Evolutionary conservation across 2,888 invertebrate genomes (phyloP).

Genomic region (Nezara viridula): DNA sequence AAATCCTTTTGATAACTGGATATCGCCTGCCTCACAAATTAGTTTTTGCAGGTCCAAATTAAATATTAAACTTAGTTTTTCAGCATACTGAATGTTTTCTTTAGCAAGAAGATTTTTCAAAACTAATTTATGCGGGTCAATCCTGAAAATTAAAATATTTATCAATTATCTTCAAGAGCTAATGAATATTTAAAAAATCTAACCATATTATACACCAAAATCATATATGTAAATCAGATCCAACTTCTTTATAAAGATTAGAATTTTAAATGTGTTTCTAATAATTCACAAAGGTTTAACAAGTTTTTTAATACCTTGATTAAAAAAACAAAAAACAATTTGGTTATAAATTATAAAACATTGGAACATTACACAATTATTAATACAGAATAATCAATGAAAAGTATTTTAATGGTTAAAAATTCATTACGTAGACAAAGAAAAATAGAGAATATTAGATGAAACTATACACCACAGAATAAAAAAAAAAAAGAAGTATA

Average conservation of each 20-base stretch:
- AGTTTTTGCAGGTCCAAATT: conserved; percentile 77
- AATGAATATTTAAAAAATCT: neutral
- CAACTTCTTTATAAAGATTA: neutral
- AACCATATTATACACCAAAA: neutral
- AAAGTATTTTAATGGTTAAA: too few species aligned
- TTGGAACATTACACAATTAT: too few species aligned
- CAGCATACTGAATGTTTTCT: conserved; percentile 73
- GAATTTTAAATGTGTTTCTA: neutral
- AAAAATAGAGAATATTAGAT: too few species aligned
- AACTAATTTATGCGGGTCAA: conserved; percentile 60
- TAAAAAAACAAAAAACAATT: neutral
- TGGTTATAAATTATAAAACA: too few species aligned
- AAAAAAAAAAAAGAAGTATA: too few species aligned
- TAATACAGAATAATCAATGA: too few species aligned
- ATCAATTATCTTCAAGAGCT: neutral
- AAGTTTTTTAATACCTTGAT: neutral
- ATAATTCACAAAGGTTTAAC: neutral
- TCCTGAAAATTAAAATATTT: conserved; percentile 55
- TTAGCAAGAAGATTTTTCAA: conserved; percentile 70
- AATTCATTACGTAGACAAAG: too few species aligned
- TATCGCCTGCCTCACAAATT: conserved; percentile 82
- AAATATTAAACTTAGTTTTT: conserved; percentile 74
- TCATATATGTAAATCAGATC: neutral
- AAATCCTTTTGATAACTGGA: conserved; percentile 81
- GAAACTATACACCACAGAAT: too few species aligned